phyloP scores from a whole-genome alignment of 2,113 vertebrate species.

The Lycaon pictus region DNA sequence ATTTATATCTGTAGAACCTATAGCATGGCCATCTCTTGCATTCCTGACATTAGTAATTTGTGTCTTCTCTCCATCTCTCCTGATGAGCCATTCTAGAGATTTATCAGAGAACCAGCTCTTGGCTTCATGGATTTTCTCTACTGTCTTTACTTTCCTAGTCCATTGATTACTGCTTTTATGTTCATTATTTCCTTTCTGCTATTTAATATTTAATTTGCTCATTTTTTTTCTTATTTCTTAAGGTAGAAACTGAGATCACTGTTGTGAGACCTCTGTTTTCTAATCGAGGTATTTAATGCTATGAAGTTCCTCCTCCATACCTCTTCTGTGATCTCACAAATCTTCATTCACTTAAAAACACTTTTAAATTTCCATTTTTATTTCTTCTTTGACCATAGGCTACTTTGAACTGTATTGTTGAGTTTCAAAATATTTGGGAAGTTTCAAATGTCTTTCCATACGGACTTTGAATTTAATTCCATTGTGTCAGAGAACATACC shows the following conservation, averaged over 20 bases:
- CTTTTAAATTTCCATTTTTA: slow-evolving; percentile 1
- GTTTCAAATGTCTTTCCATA: neutral
- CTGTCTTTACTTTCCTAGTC: neutral
- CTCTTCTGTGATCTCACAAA: neutral
- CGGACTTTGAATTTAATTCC: neutral
- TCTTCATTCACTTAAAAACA: neutral
- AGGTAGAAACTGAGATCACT: neutral
- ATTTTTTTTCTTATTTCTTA: neutral
- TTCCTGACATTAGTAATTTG: neutral
- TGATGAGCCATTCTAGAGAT: neutral
- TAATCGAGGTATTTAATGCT: neutral
- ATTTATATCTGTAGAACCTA: neutral
- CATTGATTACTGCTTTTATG: neutral
- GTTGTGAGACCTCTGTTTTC: neutral
- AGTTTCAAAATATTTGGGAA: neutral
- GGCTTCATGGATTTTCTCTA: neutral
- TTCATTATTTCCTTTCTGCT: neutral
- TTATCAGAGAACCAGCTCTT: neutral
- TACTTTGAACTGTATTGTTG: neutral
- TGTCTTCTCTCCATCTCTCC: neutral
- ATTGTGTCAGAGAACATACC: neutral
- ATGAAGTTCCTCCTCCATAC: neutral
- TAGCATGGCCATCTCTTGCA: neutral
- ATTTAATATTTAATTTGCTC: neutral
- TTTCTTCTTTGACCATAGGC: neutral